These are phyloP conservation scores for Orthosia incerta DNA, from an alignment of 2,888 invertebrate genomes.

Conservation along the genomic window DNA sequence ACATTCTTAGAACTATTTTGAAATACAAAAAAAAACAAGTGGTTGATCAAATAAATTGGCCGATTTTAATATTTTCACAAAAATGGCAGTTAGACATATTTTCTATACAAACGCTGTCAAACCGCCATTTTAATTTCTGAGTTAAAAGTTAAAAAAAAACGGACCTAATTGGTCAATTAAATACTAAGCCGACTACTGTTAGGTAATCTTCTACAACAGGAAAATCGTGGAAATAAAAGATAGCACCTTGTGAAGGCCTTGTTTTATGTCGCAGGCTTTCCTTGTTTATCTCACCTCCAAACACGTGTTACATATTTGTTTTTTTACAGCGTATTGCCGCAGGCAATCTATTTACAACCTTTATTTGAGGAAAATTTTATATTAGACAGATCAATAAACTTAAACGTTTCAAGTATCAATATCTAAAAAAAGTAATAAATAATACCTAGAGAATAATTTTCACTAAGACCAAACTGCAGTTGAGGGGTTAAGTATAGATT, in stretches of 20 bases:
- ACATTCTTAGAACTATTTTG: not conserved
- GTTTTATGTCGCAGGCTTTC: constrained; percentile 13
- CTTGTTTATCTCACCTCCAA: constrained; percentile 33
- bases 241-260: not conserved
- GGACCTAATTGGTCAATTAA: not conserved
- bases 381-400: constrained; percentile 2
- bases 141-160: no score
- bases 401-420: not conserved
- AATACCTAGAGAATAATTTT: constrained; percentile 10
- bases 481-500: constrained; percentile 19
- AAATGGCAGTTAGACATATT: no score
- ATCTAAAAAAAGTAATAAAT: not conserved
- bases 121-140: no score
- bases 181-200: not conserved
- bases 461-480: not conserved
- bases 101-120: no score
- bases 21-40: not conserved
- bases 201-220: constrained; percentile 24
- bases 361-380: not conserved
- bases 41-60: not conserved
- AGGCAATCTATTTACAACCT: not conserved
- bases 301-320: constrained; percentile 8
- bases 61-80: not conserved
- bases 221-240: constrained; percentile 28
- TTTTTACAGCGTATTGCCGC: not conserved